Percentiles rank a stretch among this genome's conserved stretches.
Evolutionary conservation across 2,888 invertebrate genomes (phyloP).

Genomic region (Xestia sexstrigata): DNA sequence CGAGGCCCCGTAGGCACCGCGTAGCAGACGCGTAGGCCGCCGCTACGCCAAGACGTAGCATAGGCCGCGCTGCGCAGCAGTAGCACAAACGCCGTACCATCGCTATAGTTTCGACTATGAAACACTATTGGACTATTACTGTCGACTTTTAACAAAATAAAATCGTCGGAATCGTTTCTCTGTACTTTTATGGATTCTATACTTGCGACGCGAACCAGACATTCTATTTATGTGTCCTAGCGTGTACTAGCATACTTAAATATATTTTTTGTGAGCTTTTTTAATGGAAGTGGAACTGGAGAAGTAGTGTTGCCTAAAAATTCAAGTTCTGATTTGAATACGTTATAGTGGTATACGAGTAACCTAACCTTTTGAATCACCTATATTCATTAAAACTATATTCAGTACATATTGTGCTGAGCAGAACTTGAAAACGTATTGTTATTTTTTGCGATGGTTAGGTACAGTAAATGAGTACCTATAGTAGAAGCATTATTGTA

Average conservation of each 20-base stretch:
- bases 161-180: too few species aligned
- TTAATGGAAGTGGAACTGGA: background rate
- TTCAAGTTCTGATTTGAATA: background rate
- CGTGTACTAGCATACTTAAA: background rate
- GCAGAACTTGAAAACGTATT: constrained; percentile 4
- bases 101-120: constrained; percentile 9
- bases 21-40: constrained; percentile 3
- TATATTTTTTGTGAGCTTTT: background rate
- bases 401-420: background rate
- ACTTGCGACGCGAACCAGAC: too few species aligned
- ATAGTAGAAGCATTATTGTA: constrained; percentile 17
- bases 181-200: too few species aligned
- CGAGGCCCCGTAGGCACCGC: constrained; percentile 8
- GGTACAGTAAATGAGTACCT: background rate
- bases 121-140: background rate
- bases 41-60: background rate
- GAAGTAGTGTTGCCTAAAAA: background rate
- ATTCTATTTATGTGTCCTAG: too few species aligned
- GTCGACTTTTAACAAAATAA: too few species aligned
- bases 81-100: constrained; percentile 11
- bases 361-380: background rate
- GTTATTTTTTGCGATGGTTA: constrained; percentile 6
- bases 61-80: background rate
- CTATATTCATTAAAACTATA: background rate
- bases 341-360: background rate